Conservation (phyloP, 2,113 vertebrate genomes). For the Oophaga pumilio region DNA sequence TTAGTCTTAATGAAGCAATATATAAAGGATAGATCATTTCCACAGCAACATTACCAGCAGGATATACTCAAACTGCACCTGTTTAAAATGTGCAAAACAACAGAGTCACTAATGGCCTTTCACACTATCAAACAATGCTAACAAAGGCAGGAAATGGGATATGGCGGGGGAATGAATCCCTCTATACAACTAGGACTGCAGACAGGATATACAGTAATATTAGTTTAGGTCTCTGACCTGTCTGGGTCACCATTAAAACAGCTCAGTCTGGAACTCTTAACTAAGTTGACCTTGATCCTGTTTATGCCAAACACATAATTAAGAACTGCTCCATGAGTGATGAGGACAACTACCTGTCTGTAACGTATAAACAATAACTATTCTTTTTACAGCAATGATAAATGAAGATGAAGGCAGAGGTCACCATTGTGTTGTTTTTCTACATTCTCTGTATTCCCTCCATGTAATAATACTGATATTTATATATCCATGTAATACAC, state of each 20-base stretch:
- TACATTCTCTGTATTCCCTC: background rate
- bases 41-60: conserved; percentile 63
- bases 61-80: conserved; percentile 70
- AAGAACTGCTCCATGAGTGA: conserved; percentile 39
- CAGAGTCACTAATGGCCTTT: conserved; percentile 67
- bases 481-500: background rate
- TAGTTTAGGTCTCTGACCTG: conserved; percentile 62
- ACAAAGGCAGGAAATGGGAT: conserved; percentile 58
- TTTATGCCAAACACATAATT: conserved; percentile 63
- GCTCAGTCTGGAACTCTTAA: conserved; percentile 62
- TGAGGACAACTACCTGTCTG: conserved; percentile 37
- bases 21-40: conserved; percentile 30
- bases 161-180: conserved; percentile 54
- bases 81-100: conserved; percentile 67
- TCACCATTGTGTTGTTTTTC: conserved; percentile 16
- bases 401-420: conserved; percentile 32
- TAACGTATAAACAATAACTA: conserved; percentile 40
- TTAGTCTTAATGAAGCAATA: background rate
- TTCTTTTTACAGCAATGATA: conserved; percentile 24
- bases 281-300: conserved; percentile 60
- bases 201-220: conserved; percentile 63
- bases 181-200: conserved; percentile 50
- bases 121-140: conserved; percentile 64
- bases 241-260: conserved; percentile 67
- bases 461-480: background rate